Base-by-base conservation (phyloP, 2,113 vertebrate species). In the Notechis scutatus region DNA sequence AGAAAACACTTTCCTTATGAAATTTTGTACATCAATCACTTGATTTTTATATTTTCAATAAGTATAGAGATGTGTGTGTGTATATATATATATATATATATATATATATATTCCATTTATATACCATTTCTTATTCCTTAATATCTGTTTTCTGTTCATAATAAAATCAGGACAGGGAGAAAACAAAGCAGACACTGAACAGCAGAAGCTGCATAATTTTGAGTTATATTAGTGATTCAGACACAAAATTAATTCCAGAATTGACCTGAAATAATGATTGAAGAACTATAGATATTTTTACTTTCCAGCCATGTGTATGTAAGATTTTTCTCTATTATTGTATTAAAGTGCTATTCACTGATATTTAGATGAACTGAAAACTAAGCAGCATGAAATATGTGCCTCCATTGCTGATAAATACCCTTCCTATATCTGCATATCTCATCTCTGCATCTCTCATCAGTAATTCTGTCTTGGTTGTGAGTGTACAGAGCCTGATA, bases 31-130 rank as follows among this genome's bases (percentile, higher is more conserved):
- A 97, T 98, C 96, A 97, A 95, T 97, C 96, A 97, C 97, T 97
- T 97, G 97, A 96, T 97, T 97, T 96, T 97, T 97, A 97, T 92
- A 23, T 97, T 97, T 97, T 97, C 96, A 98, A 97, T 98, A 98
- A 98, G 97, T 92, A 89, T 74, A 42, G 74, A 81, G 34, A 81
- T 42, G 34, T 81, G 39, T 81, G 39, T 20, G 39, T 92, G 94
- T 97, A 95, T 89, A 56, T 97, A 96, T 1, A 50, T 50, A 50
- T 50, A 50, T 50, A 50, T 50, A 50, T 50, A 50, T 50, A 50
- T 50, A 50, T 23, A 95, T 87, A 92, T 74, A 92, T 61, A 91
- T 24, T 57, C 94, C 91, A 59, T 90, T 93, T 95, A 39, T 86
- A 81, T 93, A 92, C 24, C 6, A 93, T 94, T 95, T 93, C 85